Evolutionary conservation across 2,797 vertebrate genomes (phyloP).

Genomic region (Phoxinus dragarum): DNA sequence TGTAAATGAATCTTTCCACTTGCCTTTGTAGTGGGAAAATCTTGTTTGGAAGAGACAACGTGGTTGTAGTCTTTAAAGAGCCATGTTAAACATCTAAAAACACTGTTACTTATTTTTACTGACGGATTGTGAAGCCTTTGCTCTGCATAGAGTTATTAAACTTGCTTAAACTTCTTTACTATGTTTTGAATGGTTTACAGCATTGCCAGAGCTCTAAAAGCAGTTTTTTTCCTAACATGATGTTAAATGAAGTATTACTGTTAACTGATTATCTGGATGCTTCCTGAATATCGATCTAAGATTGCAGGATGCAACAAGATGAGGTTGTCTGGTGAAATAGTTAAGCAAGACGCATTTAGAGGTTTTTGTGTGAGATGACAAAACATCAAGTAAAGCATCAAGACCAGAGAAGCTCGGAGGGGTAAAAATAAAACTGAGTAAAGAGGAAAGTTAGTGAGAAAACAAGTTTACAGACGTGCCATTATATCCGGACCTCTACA

Average conservation of each 20-base stretch:
- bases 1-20: conserved; percentile 63
- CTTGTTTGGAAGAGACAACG: conserved; percentile 7
- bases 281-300: conserved; percentile 30
- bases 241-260: conserved; percentile 13
- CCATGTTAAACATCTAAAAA: background rate
- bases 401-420: conserved; percentile 4
- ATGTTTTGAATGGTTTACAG: background rate
- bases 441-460: conserved; percentile 27
- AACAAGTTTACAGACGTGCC: conserved; percentile 26
- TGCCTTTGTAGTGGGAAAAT: background rate
- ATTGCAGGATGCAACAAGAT: background rate
- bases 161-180: background rate
- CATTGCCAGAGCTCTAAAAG: background rate
- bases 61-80: conserved; percentile 20
- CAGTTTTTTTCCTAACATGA: conserved; percentile 14
- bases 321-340: background rate
- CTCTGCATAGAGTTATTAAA: background rate
- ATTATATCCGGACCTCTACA: conserved; percentile 25
- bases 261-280: conserved; percentile 14
- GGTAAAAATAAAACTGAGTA: background rate
- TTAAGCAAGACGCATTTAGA: background rate
- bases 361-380: conserved; percentile 16
- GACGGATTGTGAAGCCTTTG: background rate
- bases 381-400: conserved; percentile 14
- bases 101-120: background rate